These are phyloP conservation scores for Taeniopygia guttata DNA, from an alignment of 2,797 vertebrate genomes.

Conservation along the genomic window DNA sequence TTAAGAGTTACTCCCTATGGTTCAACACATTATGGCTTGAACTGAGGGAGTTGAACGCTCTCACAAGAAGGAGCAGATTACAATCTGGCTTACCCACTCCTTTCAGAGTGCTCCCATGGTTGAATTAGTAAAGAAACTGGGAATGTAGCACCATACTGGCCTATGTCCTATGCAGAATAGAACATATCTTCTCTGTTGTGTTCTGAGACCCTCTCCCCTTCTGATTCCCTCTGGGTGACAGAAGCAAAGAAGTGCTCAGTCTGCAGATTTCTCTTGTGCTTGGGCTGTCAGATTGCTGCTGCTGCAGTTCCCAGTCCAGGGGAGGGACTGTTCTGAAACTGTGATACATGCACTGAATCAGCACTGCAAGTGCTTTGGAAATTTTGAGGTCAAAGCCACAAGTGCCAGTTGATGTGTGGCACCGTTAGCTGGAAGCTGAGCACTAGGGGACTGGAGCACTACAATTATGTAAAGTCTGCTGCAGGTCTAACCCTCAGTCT, in stretches of 20 bases:
- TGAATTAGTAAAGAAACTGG: not conserved
- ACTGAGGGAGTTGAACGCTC: not conserved
- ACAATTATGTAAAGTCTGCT: not conserved
- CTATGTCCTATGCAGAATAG: not conserved
- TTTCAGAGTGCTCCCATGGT: not conserved
- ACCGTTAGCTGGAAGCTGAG: not conserved
- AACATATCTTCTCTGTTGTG: not conserved
- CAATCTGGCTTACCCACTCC: not conserved
- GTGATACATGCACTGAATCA: not conserved
- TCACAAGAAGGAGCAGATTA: not conserved
- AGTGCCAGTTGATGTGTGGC: not conserved
- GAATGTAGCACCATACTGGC: not conserved
- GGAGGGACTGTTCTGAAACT: not conserved
- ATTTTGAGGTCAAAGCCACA: constrained; percentile 8
- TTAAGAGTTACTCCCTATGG: not conserved
- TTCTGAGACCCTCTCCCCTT: not conserved
- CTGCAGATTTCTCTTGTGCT: not conserved
- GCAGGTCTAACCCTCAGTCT: not conserved
- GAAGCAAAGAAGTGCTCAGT: not conserved
- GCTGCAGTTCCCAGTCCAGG: not conserved
- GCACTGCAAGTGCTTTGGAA: not conserved
- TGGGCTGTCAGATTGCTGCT: not conserved
- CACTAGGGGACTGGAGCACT: not conserved
- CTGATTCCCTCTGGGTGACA: not conserved
- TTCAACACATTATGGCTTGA: not conserved